phyloP scores from a whole-genome alignment of 2,113 vertebrate genomes.

The Ameiurus melas region DNA sequence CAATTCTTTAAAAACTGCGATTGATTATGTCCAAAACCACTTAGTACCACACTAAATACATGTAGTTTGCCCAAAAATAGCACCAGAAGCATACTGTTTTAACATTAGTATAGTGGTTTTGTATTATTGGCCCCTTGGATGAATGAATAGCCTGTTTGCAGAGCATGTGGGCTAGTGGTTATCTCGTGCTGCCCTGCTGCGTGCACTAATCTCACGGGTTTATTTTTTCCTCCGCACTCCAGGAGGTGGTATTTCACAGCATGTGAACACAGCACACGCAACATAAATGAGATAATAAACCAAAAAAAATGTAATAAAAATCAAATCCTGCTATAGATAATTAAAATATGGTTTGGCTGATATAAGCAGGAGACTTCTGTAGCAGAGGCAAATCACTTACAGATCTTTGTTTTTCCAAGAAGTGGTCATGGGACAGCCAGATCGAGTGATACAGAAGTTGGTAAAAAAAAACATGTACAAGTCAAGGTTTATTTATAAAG shows the following conservation, averaged over 20 bases:
- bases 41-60: not conserved
- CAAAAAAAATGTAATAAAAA: not conserved
- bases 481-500: not conserved
- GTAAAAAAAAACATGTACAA: slow-evolving; percentile 15
- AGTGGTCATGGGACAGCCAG: slow-evolving; percentile 16
- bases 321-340: slow-evolving; percentile 9
- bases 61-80: not conserved
- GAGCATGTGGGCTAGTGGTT: slow-evolving; percentile 26
- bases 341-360: slow-evolving; percentile 29
- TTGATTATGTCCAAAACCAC: slow-evolving; percentile 11
- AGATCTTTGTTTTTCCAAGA: not conserved
- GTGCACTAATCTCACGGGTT: not conserved
- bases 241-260: slow-evolving; percentile 15
- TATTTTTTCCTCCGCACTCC: slow-evolving; percentile 4
- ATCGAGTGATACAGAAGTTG: slow-evolving; percentile 1
- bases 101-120: not conserved
- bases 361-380: slow-evolving; percentile 17
- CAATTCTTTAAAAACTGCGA: too few relatives aligned
- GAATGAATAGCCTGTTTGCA: slow-evolving; percentile 25
- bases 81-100: slow-evolving; percentile 14
- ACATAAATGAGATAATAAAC: slow-evolving; percentile 11
- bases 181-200: not conserved
- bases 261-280: not conserved
- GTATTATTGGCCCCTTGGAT: not conserved
- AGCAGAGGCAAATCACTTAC: slow-evolving; percentile 8